A percentile compares a stretch with the other conserved stretches of the same genome.
phyloP scores from a whole-genome alignment of 2,888 invertebrate genomes.

The Maniola hyperantus region DNA sequence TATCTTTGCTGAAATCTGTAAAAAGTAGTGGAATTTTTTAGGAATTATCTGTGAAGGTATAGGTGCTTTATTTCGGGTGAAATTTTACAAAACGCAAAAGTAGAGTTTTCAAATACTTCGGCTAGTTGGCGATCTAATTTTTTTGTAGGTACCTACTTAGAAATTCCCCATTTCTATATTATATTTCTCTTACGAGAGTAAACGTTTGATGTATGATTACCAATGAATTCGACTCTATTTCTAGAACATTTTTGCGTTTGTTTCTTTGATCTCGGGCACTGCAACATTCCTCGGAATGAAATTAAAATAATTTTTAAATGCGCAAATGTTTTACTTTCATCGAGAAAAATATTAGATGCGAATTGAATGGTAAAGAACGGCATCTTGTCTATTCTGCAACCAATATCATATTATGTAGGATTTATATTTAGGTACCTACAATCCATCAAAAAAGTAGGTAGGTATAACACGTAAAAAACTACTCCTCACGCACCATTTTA shows the following conservation, averaged over 20 bases:
- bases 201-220: conserved; percentile 35
- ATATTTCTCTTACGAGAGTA: no score
- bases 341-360: background rate
- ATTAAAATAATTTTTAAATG: conserved; percentile 28
- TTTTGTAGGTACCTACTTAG: conserved; percentile 20
- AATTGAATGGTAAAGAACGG: background rate
- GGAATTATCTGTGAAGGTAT: no score
- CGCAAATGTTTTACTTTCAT: conserved; percentile 8
- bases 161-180: no score
- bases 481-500: no score
- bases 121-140: conserved; percentile 5
- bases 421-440: no score
- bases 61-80: background rate
- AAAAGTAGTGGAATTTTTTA: no score
- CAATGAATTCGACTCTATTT: conserved; percentile 36
- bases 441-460: no score
- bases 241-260: conserved; percentile 34
- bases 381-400: background rate
- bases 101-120: background rate
- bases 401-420: no score
- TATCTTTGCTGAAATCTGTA: no score
- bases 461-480: no score
- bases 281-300: conserved; percentile 21
- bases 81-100: background rate
- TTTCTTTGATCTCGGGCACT: conserved; percentile 36